phyloP scores from a whole-genome alignment of 2,888 invertebrate genomes.

The Cantharis lateralis region DNA sequence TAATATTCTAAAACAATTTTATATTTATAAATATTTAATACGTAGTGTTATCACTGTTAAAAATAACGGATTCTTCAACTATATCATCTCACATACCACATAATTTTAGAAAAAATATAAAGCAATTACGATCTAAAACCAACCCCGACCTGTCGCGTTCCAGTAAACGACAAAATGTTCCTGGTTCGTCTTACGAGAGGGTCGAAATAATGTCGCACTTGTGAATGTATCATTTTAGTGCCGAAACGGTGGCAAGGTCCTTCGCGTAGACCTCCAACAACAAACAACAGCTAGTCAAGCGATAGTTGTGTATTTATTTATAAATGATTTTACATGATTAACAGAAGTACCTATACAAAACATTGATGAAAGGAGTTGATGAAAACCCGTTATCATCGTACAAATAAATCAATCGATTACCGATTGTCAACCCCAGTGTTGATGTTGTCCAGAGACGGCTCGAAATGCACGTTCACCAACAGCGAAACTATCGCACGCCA shows the following conservation, averaged over 20 bases:
- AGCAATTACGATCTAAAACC: conserved; percentile 49
- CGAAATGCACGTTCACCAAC: conserved; percentile 35
- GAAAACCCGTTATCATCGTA: conserved; percentile 32
- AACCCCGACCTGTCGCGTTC: conserved; percentile 30
- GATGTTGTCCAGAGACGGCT: conserved; percentile 28
- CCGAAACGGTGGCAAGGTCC: conserved; percentile 27
- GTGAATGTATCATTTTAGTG: conserved; percentile 24
- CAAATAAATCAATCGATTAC: conserved; percentile 37
- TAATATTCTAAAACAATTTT: conserved; percentile 50
- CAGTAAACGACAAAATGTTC: conserved; percentile 30
- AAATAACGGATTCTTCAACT: conserved; percentile 54
- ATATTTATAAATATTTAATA: conserved; percentile 44
- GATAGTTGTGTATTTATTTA: conserved; percentile 46
- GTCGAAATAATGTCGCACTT: conserved; percentile 15
- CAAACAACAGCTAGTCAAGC: conserved; percentile 46
- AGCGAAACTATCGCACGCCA: conserved; percentile 35
- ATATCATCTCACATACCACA: conserved; percentile 44
- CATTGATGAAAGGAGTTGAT: conserved; percentile 33
- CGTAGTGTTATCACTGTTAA: conserved; percentile 48
- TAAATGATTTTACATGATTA: conserved; percentile 47
- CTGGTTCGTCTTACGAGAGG: conserved; percentile 18
- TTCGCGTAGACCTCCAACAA: conserved; percentile 40
- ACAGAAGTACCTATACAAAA: conserved; percentile 47
- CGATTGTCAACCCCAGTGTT: conserved; percentile 46
- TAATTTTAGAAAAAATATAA: conserved; percentile 56